Evolutionary conservation across 1,140 invertebrate species (phyloP).

Genomic region (Pomacea maculata): DNA sequence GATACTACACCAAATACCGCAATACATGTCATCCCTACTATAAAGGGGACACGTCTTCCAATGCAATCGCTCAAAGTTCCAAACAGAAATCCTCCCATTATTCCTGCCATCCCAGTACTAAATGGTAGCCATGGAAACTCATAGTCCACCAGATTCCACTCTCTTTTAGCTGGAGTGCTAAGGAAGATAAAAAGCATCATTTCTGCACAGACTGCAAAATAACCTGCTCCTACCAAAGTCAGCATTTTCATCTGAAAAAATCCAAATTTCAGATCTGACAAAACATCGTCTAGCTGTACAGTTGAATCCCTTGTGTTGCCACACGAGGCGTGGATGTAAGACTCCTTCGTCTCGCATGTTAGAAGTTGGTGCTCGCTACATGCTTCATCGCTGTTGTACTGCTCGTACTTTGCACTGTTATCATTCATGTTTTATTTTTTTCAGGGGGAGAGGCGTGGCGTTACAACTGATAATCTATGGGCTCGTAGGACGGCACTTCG

Average conservation of each 20-base stretch:
- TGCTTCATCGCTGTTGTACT: neutral
- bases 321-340: neutral
- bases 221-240: constrained; percentile 50
- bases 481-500: too few species aligned
- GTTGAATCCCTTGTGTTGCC: neutral
- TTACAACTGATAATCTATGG: too few species aligned
- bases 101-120: constrained; percentile 43
- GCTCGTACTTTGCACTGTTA: neutral
- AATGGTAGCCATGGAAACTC: constrained; percentile 53
- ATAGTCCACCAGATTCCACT: constrained; percentile 49
- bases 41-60: constrained; percentile 50
- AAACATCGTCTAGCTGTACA: constrained; percentile 46
- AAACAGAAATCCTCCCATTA: constrained; percentile 50
- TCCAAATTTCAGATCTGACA: constrained; percentile 51
- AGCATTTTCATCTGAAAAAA: constrained; percentile 53
- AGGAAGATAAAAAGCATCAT: constrained; percentile 59
- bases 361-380: neutral
- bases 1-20: constrained; percentile 47
- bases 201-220: constrained; percentile 56
- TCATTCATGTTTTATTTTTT: too few species aligned
- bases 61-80: constrained; percentile 53
- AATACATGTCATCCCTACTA: constrained; percentile 38
- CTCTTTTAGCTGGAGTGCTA: constrained; percentile 46
- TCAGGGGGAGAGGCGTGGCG: too few species aligned
- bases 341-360: neutral